Evolutionary conservation across 1,140 invertebrate genomes (phyloP).

Genomic region (Heliconius congener): DNA sequence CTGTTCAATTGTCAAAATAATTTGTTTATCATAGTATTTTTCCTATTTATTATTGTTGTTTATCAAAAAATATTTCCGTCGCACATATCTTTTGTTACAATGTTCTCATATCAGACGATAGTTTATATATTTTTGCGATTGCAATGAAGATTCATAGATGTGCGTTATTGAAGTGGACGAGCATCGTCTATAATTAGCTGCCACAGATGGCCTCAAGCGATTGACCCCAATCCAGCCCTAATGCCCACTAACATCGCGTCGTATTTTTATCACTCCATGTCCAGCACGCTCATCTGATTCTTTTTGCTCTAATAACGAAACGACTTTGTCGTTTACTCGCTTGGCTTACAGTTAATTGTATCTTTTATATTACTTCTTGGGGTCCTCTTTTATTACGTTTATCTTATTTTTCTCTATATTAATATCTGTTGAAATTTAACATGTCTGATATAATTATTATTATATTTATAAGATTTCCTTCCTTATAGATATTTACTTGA

Average conservation of each 20-base stretch:
- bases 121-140: constrained; percentile 40
- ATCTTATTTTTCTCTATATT: too few relatives aligned
- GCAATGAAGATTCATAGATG: constrained; percentile 64
- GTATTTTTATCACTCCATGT: constrained; percentile 72
- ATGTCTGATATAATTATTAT: too few relatives aligned
- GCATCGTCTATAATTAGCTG: constrained; percentile 74
- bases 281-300: constrained; percentile 50
- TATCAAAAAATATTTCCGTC: constrained; percentile 4
- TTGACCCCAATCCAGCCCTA: constrained; percentile 78
- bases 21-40: constrained; percentile 3
- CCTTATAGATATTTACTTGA: background rate
- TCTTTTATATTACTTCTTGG: background rate
- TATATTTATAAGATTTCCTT: too few relatives aligned
- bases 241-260: constrained; percentile 62
- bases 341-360: constrained; percentile 35
- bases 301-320: constrained; percentile 38
- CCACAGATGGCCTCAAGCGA: constrained; percentile 78
- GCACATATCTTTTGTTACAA: background rate
- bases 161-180: constrained; percentile 61
- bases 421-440: too few relatives aligned
- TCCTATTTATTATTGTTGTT: background rate
- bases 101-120: background rate
- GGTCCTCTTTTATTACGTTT: background rate
- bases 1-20: background rate
- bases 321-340: constrained; percentile 44